These are phyloP conservation scores for Drosophila quinaria DNA, from an alignment of 2,888 invertebrate species.

Conservation along the genomic window DNA sequence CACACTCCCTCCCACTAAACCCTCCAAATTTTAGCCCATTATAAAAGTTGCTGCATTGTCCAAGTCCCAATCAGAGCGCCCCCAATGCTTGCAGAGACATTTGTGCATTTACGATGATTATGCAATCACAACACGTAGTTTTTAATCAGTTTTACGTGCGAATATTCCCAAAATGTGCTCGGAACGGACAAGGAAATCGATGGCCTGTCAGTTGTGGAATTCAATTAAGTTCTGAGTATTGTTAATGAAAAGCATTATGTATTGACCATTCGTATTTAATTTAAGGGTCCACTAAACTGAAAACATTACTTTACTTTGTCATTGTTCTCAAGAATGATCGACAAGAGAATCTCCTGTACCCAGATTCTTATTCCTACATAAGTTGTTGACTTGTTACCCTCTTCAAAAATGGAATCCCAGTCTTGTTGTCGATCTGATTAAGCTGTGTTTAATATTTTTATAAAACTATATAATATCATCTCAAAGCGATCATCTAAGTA, in stretches of 20 bases:
- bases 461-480: neutral
- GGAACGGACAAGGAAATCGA: constrained; percentile 2
- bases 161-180: constrained; percentile 44
- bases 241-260: constrained; percentile 26
- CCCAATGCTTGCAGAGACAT: constrained; percentile 19
- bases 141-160: constrained; percentile 83
- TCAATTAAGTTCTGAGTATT: constrained; percentile 53
- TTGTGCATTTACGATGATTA: constrained; percentile 67
- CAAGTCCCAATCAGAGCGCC: constrained; percentile 25
- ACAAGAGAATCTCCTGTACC: neutral
- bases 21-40: constrained; percentile 4
- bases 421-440: neutral
- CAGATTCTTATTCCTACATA: neutral
- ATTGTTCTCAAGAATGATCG: neutral
- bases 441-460: neutral
- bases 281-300: neutral
- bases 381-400: neutral
- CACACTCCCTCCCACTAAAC: neutral
- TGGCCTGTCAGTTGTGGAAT: constrained; percentile 39
- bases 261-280: constrained; percentile 22
- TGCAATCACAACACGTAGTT: constrained; percentile 80
- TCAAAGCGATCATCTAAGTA: neutral
- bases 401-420: too few relatives aligned
- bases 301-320: neutral
- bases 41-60: constrained; percentile 33